Evolutionary conservation across 2,888 invertebrate species (phyloP).

Genomic region (Penaeus monodon): DNA sequence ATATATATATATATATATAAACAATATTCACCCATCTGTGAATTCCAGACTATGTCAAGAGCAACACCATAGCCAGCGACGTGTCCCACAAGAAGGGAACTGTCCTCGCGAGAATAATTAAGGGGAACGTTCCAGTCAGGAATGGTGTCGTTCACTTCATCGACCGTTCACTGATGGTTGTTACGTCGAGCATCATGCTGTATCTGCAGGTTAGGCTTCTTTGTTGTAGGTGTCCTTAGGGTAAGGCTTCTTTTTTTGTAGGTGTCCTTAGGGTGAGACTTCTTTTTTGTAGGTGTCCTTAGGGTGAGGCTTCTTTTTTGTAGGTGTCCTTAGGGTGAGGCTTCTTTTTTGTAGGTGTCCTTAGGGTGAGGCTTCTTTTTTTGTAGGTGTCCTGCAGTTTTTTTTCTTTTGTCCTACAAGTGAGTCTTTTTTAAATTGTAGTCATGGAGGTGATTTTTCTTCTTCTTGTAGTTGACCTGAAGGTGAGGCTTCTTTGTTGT

Average conservation of each 20-base stretch:
- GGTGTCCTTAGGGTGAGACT: background rate
- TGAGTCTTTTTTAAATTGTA: no score
- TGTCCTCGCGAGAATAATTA: constrained; percentile 87
- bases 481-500: no score
- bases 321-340: no score
- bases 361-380: no score
- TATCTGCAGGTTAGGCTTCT: constrained; percentile 56
- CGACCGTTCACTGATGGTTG: constrained; percentile 90
- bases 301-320: no score
- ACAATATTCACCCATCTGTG: background rate
- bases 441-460: no score
- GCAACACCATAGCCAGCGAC: constrained; percentile 66
- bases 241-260: background rate
- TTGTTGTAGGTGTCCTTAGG: background rate
- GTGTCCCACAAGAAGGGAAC: constrained; percentile 81
- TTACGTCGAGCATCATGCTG: constrained; percentile 73
- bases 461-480: no score
- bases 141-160: constrained; percentile 95
- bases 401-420: no score
- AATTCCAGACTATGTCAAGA: constrained; percentile 59
- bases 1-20: background rate
- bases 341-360: no score
- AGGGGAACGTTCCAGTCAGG: constrained; percentile 90
- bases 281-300: background rate
- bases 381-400: no score